Base-by-base conservation (phyloP, 2,113 vertebrate genomes). In the Megaceryle torquata region DNA sequence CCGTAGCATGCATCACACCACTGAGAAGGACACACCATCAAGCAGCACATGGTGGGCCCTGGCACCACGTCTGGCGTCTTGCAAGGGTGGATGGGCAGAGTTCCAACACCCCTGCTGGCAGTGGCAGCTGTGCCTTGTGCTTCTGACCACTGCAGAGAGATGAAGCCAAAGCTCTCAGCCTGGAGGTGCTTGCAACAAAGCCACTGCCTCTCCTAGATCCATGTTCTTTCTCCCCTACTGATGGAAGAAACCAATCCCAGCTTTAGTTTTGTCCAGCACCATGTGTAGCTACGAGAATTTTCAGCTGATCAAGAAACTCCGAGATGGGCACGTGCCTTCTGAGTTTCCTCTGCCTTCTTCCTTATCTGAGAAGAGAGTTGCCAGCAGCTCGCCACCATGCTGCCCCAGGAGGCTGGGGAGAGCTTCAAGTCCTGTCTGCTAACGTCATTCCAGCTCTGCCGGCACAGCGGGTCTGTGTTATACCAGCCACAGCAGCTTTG, bases 1-100 rank as follows among this genome's bases (percentile, higher is more conserved):
- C 22, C 80, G 48, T 72, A 57, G 53, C 26, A 33, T 0, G 0
- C 18, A 25, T 17, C 37, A 8, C 57, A 5, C 10, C 6, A 0
- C 28, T 13, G 37, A 46, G 70, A 39, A 85, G 46, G 48, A 21
- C 57, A 71, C 39, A 21, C 28, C 43, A 15, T 8, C 25, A 46
- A 67, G 41, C 20, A 63, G 43, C 3, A n/a, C 3, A 0, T 4
- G 44, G 20, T 20, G 51, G 8, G 20, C 11, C 16, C 69, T 56
- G n/a, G 19, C 46, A 57, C n/a, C 5, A 1, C 8, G 0, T 13
- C 65, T 17, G 53, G 31, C n/a, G 7, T 26, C 25, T 41, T 31
- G 35, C 57, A 35, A 11, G 11, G 9, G 16, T 54, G 20, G 74
- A 33, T 59, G 69, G 21, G 48, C 31, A 26, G 63, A 64, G 9